Base-by-base conservation (phyloP, 2,888 invertebrate genomes). In the Gastracanthus pulcherrimus region DNA sequence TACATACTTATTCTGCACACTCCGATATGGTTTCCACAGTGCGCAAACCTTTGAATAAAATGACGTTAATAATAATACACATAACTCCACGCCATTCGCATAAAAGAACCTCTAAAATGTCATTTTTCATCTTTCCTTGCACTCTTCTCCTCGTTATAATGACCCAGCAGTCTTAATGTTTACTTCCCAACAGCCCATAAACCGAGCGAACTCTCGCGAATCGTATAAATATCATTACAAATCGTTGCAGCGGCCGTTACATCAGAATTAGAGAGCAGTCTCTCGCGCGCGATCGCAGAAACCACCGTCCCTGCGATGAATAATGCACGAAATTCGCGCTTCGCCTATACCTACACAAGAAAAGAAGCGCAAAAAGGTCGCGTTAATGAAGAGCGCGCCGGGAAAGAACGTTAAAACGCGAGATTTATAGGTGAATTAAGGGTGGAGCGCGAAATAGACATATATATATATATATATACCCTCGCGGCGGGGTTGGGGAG, bases 201-300 rank as follows among this genome's bases (percentile, higher is more conserved):
- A 75, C 38, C 36, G 16, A 36, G 19, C 6, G n/a, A 3, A 7
- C 34, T 5, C 6, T 4, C 62, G 36, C 36, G 26, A 31, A 70
- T 38, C 67, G 69, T 69, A n/a, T n/a, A 70, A 81, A 81, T 81
- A 78, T 62, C 67, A 81, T 78, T 78, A 78, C 77, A 75, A 77
- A 78, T 81, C 74, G 74, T 78, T 55, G 72, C 64, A 16, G 2
- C 13, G 5, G 45, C 48, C 69, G 72, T 77, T 62, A 70, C 48
- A 58, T 41, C 29, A 16, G 66, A 71, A 76, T 76, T 81, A 72
- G 58, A 48, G 60, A n/a, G 7, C 1, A 26, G 7, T 1, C 36
- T 60, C 31, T 13, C 6, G 13, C 13, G n/a, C n/a, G n/a, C n/a
- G n/a, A n/a, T n/a, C n/a, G n/a, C n/a, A n/a, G n/a, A n/a, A n/a